phyloP scores from a whole-genome alignment of 2,113 vertebrate species.

The Leptosomus discolor region DNA sequence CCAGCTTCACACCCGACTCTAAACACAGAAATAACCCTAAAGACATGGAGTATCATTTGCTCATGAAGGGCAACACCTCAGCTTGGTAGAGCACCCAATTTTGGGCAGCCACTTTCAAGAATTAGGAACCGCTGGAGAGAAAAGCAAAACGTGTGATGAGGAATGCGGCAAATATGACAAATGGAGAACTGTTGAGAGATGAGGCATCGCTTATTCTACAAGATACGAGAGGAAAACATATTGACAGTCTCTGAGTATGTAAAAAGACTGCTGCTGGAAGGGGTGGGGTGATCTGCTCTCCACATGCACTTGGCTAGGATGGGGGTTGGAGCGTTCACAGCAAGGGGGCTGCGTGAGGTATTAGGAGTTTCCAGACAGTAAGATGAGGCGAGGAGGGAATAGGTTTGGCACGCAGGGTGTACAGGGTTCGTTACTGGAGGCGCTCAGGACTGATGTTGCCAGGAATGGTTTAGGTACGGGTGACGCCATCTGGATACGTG shows the following conservation, averaged over 20 bases:
- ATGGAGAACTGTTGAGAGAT: not conserved
- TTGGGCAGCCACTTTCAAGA: not conserved
- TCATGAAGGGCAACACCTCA: not conserved
- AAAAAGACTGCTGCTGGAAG: not conserved
- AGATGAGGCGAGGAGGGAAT: not conserved
- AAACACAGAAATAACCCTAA: not conserved
- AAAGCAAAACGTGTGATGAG: not conserved
- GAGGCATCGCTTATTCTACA: not conserved
- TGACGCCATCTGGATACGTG: too few species aligned
- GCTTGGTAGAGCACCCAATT: accelerated
- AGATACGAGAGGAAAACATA: not conserved
- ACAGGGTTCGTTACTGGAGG: not conserved
- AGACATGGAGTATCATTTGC: accelerated
- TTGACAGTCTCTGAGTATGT: not conserved
- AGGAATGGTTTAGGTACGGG: not conserved
- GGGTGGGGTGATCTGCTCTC: not conserved
- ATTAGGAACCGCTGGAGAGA: not conserved
- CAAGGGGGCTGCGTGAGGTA: too few species aligned
- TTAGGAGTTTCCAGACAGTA: not conserved
- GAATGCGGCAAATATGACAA: too few species aligned
- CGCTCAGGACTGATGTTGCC: not conserved
- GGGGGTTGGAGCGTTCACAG: not conserved
- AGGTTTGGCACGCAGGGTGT: not conserved
- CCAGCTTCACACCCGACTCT: not conserved
- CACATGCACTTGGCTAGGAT: too few species aligned